Evolutionary conservation across 2,113 vertebrate species (phyloP).

Genomic region (Pimephales promelas): DNA sequence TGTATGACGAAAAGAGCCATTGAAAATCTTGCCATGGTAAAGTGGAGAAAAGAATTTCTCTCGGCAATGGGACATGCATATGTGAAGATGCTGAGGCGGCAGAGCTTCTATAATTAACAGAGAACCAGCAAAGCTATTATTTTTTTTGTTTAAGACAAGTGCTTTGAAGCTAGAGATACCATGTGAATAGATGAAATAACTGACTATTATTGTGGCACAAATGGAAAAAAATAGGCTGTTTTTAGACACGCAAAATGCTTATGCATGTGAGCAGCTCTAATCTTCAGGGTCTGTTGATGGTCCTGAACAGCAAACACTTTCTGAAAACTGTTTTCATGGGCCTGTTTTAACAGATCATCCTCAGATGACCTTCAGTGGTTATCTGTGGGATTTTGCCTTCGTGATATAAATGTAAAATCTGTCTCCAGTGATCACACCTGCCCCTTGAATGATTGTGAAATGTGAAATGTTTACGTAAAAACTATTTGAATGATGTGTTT

Average conservation of each 20-base stretch:
- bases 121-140: conserved; percentile 35
- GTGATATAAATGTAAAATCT: conserved; percentile 11
- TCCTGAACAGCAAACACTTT: conserved; percentile 29
- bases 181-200: conserved; percentile 9
- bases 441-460: not conserved
- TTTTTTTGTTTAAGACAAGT: conserved; percentile 1
- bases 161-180: conserved; percentile 35
- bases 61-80: not conserved
- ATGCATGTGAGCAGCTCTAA: conserved; percentile 10
- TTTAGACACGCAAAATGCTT: conserved; percentile 8
- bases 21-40: not conserved
- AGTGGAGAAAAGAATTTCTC: conserved; percentile 12
- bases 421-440: not conserved
- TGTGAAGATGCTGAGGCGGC: conserved; percentile 45
- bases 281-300: conserved; percentile 35
- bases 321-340: conserved; percentile 15
- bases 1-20: conserved; percentile 7
- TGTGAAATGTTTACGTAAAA: no score
- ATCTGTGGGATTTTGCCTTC: conserved; percentile 12
- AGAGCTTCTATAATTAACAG: conserved; percentile 43
- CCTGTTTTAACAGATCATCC: conserved; percentile 11
- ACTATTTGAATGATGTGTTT: no score
- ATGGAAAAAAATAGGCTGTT: not conserved
- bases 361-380: conserved; percentile 6
- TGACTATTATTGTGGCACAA: conserved; percentile 15